Conservation (phyloP, 2,113 vertebrate genomes). For the Alethe castanea region DNA sequence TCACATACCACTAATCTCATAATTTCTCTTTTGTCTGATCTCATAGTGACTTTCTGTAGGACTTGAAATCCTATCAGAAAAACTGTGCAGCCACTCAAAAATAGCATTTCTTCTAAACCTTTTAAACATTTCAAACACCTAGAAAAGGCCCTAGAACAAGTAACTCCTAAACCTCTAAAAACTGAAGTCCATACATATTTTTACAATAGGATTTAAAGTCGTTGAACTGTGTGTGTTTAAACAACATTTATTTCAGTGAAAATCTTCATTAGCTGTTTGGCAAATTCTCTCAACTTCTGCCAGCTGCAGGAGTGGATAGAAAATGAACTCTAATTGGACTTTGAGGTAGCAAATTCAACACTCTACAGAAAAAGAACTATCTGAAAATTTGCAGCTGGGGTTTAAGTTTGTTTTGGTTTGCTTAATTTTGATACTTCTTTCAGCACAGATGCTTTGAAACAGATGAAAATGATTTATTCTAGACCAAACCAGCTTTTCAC, state of each 20-base stretch:
- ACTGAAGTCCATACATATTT: not conserved
- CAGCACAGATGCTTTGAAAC: constrained; percentile 47
- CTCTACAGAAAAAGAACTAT: constrained; percentile 30
- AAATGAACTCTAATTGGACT: constrained; percentile 57
- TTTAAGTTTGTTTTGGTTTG: constrained; percentile 54
- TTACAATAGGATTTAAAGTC: not conserved
- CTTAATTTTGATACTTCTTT: constrained; percentile 55
- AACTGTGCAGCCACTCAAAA: not conserved
- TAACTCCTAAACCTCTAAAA: not conserved
- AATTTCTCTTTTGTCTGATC: not conserved
- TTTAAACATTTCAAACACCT: not conserved
- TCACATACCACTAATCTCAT: not conserved
- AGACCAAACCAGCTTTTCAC: constrained; percentile 39
- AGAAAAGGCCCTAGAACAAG: not conserved
- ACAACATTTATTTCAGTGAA: constrained; percentile 39
- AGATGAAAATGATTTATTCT: constrained; percentile 8
- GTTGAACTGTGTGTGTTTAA: constrained; percentile 35
- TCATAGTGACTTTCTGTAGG: not conserved
- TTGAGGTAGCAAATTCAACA: constrained; percentile 46
- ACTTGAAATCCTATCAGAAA: not conserved
- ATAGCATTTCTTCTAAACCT: not conserved
- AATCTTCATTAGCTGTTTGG: constrained; percentile 54
- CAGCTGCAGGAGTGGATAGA: constrained; percentile 45
- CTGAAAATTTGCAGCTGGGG: constrained; percentile 47
- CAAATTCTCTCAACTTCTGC: constrained; percentile 42